Conservation (phyloP, 2,888 invertebrate genomes). For the Lithophane semibrunnea region DNA sequence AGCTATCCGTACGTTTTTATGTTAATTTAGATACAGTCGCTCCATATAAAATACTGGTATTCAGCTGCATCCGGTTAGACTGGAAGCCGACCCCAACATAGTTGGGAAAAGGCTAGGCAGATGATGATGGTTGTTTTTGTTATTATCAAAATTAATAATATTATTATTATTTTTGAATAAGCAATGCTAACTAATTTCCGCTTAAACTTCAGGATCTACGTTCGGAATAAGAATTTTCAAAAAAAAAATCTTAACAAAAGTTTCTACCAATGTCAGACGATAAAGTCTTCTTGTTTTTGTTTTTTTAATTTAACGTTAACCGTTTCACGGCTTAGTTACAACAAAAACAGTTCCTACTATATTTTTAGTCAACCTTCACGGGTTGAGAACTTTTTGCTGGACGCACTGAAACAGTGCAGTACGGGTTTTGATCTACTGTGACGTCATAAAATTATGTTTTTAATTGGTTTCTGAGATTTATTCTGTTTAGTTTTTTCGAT, state of each 20-base stretch:
- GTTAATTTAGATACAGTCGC: too few relatives aligned
- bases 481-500: constrained; percentile 34
- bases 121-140: too few relatives aligned
- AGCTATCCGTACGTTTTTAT: constrained; percentile 4
- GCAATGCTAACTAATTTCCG: too few relatives aligned
- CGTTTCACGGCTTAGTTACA: constrained; percentile 25
- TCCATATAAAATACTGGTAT: too few relatives aligned
- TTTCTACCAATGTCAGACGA: neutral
- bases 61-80: too few relatives aligned
- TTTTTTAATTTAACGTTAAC: constrained; percentile 39
- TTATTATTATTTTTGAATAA: too few relatives aligned
- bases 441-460: constrained; percentile 21
- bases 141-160: too few relatives aligned
- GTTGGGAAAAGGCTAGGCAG: too few relatives aligned
- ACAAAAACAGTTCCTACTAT: constrained; percentile 64
- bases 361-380: constrained; percentile 62
- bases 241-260: neutral
- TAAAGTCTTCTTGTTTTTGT: constrained; percentile 18
- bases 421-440: constrained; percentile 12
- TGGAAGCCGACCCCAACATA: too few relatives aligned
- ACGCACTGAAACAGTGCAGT: constrained; percentile 42
- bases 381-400: constrained; percentile 45
- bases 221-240: neutral
- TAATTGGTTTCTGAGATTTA: constrained; percentile 26
- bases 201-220: neutral